A percentile compares a stretch with the other conserved stretches of the same genome.
These are phyloP conservation scores for Desmophyllum pertusum DNA, from an alignment of 92 coral and sea anemone species.

Conservation along the genomic window DNA sequence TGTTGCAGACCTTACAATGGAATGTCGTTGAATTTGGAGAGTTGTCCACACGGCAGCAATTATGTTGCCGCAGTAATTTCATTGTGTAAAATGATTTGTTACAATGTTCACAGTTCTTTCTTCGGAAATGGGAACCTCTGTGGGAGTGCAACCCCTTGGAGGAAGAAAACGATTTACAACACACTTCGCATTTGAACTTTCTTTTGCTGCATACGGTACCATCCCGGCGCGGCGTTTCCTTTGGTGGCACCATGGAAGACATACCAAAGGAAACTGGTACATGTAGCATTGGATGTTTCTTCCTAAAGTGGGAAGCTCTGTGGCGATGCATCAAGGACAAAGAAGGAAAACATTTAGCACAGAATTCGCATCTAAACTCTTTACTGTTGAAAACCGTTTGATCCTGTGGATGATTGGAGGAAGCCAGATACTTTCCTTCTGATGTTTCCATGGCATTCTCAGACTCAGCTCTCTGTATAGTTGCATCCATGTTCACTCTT, in stretches of 20 bases:
- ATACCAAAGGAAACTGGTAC: background rate
- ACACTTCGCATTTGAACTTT: slow-evolving; percentile 11
- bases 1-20: slow-evolving; percentile 21
- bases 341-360: slow-evolving; percentile 17
- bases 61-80: background rate
- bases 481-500: background rate
- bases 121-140: background rate
- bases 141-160: background rate
- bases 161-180: background rate
- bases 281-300: background rate
- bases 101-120: background rate
- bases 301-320: slow-evolving; percentile 36
- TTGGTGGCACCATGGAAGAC: background rate
- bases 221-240: background rate
- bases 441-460: background rate
- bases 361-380: slow-evolving; percentile 14
- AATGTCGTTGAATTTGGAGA: background rate
- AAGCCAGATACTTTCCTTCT: background rate
- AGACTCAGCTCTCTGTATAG: background rate
- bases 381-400: background rate
- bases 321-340: slow-evolving; percentile 21
- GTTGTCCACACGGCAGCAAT: background rate
- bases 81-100: background rate
- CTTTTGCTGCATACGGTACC: background rate
- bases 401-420: background rate